A percentile compares a stretch with the other conserved stretches of the same genome.
phyloP scores from a whole-genome alignment of 1,140 invertebrate genomes.

The Pseudachorutes palmiensis region DNA sequence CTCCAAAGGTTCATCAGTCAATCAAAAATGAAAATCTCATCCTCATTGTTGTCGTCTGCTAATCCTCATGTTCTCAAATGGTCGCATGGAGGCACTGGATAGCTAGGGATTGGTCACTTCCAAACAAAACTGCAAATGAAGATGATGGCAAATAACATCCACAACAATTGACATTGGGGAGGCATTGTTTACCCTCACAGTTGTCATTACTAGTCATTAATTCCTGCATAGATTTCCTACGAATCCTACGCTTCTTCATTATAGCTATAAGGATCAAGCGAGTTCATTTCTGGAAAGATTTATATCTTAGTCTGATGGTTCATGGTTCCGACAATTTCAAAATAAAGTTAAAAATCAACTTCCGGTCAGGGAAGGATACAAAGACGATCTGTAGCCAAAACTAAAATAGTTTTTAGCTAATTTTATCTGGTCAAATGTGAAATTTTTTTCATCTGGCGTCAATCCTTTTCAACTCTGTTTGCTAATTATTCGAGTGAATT shows the following conservation, averaged over 20 bases:
- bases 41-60: too few relatives aligned
- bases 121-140: neutral
- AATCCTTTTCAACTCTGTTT: too few relatives aligned
- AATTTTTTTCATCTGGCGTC: too few relatives aligned
- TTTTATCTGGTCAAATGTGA: too few relatives aligned
- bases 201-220: neutral
- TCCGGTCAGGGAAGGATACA: neutral
- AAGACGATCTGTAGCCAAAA: neutral
- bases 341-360: neutral
- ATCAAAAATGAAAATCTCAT: too few relatives aligned
- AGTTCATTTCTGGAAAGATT: neutral
- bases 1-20: too few relatives aligned
- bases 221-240: neutral
- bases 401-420: too few relatives aligned
- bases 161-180: neutral
- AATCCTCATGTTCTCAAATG: too few relatives aligned
- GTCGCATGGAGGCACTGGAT: too few relatives aligned
- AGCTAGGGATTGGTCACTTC: too few relatives aligned
- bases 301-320: neutral
- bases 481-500: too few relatives aligned
- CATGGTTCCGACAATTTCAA: neutral
- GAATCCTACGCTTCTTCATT: too few relatives aligned
- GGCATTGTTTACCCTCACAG: neutral
- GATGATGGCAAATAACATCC: neutral
- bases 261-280: neutral